Evolutionary conservation across 2,888 invertebrate species (phyloP), one percentile per base, ranked within the genome.

Genomic region (Eubasilissa splendida): DNA sequence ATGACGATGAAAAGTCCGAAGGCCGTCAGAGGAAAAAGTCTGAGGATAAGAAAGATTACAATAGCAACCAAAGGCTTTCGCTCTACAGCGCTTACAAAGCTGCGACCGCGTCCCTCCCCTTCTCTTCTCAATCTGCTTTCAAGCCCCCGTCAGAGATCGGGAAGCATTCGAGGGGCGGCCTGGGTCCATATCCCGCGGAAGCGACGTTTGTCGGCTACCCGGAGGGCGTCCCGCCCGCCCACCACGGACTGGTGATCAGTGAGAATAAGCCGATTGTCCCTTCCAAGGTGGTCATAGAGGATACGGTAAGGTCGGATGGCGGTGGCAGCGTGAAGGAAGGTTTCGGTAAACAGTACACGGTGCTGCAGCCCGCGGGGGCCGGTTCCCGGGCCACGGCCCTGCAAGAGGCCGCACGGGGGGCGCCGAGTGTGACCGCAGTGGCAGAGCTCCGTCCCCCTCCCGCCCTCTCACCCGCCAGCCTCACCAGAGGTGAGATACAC

Each of bases 351-450:
- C 96, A 96, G 87, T 96, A 96, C 87, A 96, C 96, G 82, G 96
- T 96, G 85, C 90, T 96, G 83, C 96, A 96, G 88, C 96, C 96
- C 0, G 96, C 96, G 11, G 94, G 94, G 53, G 92, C 93, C 0
- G 95, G 95, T 4, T 96, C 96, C 33, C 92, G 96, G 74, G 96
- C 96, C 0, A 94, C 94, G 59, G 96, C 95, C 33, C 91, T 96
- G 86, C 96, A 96, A 87, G 96, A 96, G 87, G 94, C 92, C 79
- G 91, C 93, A 54, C 88, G 94, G 65, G 93, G 93, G 66, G 92
- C 93, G 66, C 91, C 92, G 56, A 91, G 92, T 84, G 93, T 93
- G 12, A 88, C 92, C 5, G 91, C 92, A 22, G 90, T 91, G 50
- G 88, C 87, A 85, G 89, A 87, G 83, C 87, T 87, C 91, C 90